Percentiles rank a stretch among this genome's conserved stretches.
These are phyloP conservation scores for Psittacula derbiana DNA, from an alignment of 2,797 vertebrate species.

Conservation along the genomic window DNA sequence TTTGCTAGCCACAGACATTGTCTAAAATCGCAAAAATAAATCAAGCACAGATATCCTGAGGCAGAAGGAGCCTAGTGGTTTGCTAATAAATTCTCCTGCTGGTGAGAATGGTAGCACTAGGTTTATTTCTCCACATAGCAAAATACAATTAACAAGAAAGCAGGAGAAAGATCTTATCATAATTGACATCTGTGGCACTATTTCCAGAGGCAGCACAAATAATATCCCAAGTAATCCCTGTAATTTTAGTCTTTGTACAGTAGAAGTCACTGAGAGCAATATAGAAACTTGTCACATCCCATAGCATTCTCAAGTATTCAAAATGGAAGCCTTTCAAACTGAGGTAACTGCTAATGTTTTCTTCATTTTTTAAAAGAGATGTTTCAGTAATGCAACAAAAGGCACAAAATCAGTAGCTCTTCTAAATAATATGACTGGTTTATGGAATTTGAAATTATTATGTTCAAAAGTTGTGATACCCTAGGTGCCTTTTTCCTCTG, in stretches of 20 bases:
- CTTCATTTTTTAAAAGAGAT: not conserved
- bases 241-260: slow-evolving; percentile 18
- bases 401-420: not conserved
- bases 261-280: slow-evolving; percentile 5
- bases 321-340: not conserved
- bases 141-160: slow-evolving; percentile 6
- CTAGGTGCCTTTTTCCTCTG: not conserved
- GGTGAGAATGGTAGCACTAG: not conserved
- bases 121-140: not conserved
- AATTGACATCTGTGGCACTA: not conserved
- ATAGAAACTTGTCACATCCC: not conserved
- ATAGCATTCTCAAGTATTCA: not conserved
- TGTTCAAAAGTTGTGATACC: not conserved
- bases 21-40: not conserved
- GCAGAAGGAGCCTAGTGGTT: not conserved
- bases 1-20: not conserved
- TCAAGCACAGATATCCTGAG: not conserved
- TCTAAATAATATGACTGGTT: not conserved
- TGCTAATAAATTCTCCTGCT: not conserved
- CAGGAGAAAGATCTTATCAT: not conserved
- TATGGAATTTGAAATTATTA: not conserved
- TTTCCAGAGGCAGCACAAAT: slow-evolving; percentile 15
- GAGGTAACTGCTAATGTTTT: not conserved
- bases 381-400: not conserved
- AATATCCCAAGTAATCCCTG: not conserved